Evolutionary conservation across 2,797 vertebrate genomes (phyloP).

Genomic region (Menidia menidia): DNA sequence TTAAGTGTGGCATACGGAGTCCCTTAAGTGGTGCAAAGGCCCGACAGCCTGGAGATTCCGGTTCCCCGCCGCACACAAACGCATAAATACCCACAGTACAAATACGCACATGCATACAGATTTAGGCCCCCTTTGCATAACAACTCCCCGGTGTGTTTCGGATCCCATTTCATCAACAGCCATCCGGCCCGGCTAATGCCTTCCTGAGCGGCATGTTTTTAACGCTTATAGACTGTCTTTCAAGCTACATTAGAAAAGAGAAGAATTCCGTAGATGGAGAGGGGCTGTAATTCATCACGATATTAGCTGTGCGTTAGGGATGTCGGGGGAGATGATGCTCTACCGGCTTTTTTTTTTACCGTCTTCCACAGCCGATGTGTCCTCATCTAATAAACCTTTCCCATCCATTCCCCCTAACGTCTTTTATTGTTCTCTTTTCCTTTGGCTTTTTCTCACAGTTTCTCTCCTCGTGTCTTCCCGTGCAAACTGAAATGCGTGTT

Average conservation of each 20-base stretch:
- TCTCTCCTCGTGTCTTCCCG: not conserved
- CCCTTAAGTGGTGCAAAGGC: slow-evolving; percentile 57
- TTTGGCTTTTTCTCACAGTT: not conserved
- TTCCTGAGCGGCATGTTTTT: slow-evolving; percentile 52
- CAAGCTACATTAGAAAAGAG: slow-evolving; percentile 66
- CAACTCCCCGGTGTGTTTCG: slow-evolving; percentile 55
- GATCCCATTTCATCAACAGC: slow-evolving; percentile 61
- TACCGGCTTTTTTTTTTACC: slow-evolving; percentile 7
- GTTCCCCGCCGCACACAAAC: slow-evolving; percentile 31
- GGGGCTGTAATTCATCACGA: slow-evolving; percentile 45
- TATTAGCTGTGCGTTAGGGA: slow-evolving; percentile 47
- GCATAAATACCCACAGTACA: slow-evolving; percentile 37
- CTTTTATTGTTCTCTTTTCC: not conserved
- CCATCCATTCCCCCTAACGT: not conserved
- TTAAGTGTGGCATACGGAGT: slow-evolving; percentile 39
- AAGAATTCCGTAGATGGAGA: slow-evolving; percentile 24
- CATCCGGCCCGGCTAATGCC: slow-evolving; percentile 49
- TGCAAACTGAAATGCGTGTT: not conserved
- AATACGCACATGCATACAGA: slow-evolving; percentile 13
- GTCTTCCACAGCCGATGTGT: slow-evolving; percentile 14
- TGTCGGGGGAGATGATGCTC: slow-evolving; percentile 26
- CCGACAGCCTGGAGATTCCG: slow-evolving; percentile 51
- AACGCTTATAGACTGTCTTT: slow-evolving; percentile 65
- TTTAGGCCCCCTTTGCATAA: slow-evolving; percentile 35
- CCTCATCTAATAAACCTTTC: slow-evolving; percentile 4